phyloP scores from a whole-genome alignment of 2,797 vertebrate species.

The Amphiprion clarkii region DNA sequence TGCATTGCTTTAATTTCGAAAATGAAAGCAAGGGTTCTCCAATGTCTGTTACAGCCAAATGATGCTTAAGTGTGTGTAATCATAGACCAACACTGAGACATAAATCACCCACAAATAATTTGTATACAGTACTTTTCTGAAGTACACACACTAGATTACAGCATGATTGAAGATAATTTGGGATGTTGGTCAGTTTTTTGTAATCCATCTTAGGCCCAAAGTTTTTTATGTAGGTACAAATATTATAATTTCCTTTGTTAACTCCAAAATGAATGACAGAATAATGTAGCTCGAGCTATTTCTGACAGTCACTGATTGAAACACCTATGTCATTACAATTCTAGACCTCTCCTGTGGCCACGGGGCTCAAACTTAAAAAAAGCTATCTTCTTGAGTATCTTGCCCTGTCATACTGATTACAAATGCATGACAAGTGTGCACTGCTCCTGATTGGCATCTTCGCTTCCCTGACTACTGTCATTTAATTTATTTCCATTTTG shows the following conservation, averaged over 20 bases:
- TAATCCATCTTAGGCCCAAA: not conserved
- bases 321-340: not conserved
- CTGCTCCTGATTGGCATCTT: not conserved
- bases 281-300: not conserved
- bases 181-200: not conserved
- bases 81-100: too few relatives aligned
- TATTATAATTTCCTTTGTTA: not conserved
- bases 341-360: not conserved
- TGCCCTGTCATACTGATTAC: not conserved
- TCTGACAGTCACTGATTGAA: not conserved
- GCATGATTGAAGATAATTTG: too few relatives aligned
- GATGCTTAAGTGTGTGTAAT: too few relatives aligned
- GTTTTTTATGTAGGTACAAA: not conserved
- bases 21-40: too few relatives aligned
- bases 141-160: too few relatives aligned
- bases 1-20: too few relatives aligned
- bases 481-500: not conserved
- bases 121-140: too few relatives aligned
- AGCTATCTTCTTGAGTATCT: not conserved
- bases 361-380: too few relatives aligned
- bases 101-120: too few relatives aligned
- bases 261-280: not conserved
- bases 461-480: not conserved
- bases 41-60: too few relatives aligned
- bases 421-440: not conserved